Percentiles rank a stretch among this genome's conserved stretches.
Conservation (phyloP, 1,140 invertebrate genomes). For the Chymomyza costata region DNA sequence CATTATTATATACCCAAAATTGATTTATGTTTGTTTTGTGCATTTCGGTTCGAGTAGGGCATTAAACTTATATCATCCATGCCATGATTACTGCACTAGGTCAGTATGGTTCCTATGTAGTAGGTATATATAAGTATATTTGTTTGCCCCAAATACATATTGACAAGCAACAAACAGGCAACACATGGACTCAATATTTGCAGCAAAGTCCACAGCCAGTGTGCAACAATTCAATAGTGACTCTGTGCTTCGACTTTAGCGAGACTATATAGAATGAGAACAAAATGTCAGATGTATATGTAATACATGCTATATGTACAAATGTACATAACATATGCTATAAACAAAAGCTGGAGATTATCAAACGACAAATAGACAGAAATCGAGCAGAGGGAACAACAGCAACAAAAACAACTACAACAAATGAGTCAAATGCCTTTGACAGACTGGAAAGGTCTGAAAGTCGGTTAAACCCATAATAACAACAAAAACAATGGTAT, state of each 20-base stretch:
- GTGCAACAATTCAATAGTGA: too few relatives aligned
- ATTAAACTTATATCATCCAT: conserved; percentile 15
- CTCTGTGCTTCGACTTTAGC: too few relatives aligned
- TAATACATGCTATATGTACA: too few relatives aligned
- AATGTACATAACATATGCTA: not conserved
- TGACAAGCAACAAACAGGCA: not conserved
- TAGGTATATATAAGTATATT: too few relatives aligned
- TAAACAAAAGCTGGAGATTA: conserved; percentile 51
- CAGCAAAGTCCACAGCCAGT: conserved; percentile 27
- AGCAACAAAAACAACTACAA: too few relatives aligned
- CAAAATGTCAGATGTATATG: conserved; percentile 4
- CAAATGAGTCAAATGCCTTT: conserved; percentile 38
- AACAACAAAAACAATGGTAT: conserved; percentile 22
- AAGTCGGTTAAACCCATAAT: conserved; percentile 51
- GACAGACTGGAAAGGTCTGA: conserved; percentile 40
- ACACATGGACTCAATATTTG: too few relatives aligned
- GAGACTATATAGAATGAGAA: conserved; percentile 17
- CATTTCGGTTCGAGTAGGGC: conserved; percentile 6
- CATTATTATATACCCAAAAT: too few relatives aligned
- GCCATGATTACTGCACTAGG: too few relatives aligned
- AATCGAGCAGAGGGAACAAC: conserved; percentile 48
- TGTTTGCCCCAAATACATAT: conserved; percentile 19
- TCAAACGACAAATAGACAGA: conserved; percentile 59
- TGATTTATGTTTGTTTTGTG: conserved; percentile 5
- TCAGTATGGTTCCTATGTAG: too few relatives aligned